A percentile compares a stretch with the other conserved stretches of the same genome.
Conservation (phyloP, 2,888 invertebrate species). For the Anoplius nigerrimus region DNA sequence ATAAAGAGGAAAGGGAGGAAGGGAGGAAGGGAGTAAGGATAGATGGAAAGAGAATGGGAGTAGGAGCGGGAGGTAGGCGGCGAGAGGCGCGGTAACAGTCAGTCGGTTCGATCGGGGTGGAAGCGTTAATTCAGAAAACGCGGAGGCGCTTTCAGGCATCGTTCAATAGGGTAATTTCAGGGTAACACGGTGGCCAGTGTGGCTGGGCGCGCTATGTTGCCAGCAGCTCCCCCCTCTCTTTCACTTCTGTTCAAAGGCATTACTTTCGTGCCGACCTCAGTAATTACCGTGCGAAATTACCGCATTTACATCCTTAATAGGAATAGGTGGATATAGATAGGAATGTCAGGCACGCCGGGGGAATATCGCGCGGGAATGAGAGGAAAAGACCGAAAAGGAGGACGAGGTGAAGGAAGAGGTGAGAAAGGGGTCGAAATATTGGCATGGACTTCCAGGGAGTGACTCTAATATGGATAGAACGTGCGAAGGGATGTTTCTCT, state of each 20-base stretch:
- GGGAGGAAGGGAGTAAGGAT: not conserved
- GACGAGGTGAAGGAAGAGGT: constrained; percentile 15
- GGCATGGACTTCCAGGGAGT: constrained; percentile 37
- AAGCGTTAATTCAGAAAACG: constrained; percentile 49
- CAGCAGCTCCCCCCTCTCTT: constrained; percentile 32
- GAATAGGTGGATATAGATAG: constrained; percentile 59
- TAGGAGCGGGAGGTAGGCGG: constrained; percentile 3
- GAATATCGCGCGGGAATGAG: constrained; percentile 46
- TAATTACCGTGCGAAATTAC: constrained; percentile 66
- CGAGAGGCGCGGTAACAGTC: constrained; percentile 16
- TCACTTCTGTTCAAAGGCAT: constrained; percentile 56
- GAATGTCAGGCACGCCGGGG: constrained; percentile 57
- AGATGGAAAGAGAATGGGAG: constrained; percentile 1
- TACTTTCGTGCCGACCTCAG: constrained; percentile 56
- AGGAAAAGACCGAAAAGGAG: constrained; percentile 7
- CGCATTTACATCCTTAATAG: constrained; percentile 68
- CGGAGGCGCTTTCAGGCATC: constrained; percentile 40
- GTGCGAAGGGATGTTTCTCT: too few species aligned
- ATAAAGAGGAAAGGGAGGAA: constrained; percentile 12
- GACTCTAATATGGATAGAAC: too few species aligned
- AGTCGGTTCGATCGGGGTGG: constrained; percentile 28
- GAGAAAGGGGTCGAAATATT: constrained; percentile 42
- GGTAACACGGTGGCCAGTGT: constrained; percentile 46
- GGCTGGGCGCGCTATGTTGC: too few species aligned
- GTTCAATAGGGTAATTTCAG: constrained; percentile 53